phyloP scores from a whole-genome alignment of 2,113 vertebrate genomes.

The Syngnathus floridae region DNA sequence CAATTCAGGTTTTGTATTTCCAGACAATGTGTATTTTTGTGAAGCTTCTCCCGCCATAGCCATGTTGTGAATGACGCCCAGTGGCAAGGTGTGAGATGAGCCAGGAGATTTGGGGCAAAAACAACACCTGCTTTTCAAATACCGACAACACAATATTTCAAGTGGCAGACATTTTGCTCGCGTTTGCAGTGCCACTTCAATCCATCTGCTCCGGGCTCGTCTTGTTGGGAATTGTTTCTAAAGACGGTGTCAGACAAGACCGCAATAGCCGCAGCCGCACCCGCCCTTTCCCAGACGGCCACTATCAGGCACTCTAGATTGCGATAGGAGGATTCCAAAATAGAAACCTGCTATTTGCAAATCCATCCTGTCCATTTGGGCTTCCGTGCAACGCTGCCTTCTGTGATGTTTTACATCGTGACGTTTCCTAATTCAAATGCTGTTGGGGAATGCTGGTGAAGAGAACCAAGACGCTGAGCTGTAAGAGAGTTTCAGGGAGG shows the following conservation, averaged over 20 bases:
- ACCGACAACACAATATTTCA: constrained; percentile 37
- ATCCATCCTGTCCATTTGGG: constrained; percentile 55
- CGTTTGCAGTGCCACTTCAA: constrained; percentile 58
- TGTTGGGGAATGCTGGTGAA: neutral
- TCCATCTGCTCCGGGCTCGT: constrained; percentile 42
- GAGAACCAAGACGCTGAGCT: neutral
- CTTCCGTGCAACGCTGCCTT: constrained; percentile 52
- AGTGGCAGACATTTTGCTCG: constrained; percentile 57
- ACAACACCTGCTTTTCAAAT: constrained; percentile 59
- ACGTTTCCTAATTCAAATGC: neutral
- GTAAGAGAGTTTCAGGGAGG: neutral
- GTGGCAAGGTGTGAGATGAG: constrained; percentile 54
- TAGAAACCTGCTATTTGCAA: constrained; percentile 56
- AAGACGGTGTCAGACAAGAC: constrained; percentile 69
- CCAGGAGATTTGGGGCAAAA: constrained; percentile 59
- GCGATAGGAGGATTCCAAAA: constrained; percentile 66
- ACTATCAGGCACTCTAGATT: constrained; percentile 72
- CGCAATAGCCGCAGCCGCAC: constrained; percentile 62
- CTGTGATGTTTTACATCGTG: constrained; percentile 24
- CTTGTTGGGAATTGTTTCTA: constrained; percentile 70
- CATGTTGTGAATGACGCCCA: constrained; percentile 27
- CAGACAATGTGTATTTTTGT: constrained; percentile 5
- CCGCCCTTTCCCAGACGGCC: constrained; percentile 65
- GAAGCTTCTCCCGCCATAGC: neutral
- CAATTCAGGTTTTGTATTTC: neutral